Base-by-base conservation (phyloP, 2,888 invertebrate species). In the Masnerella sp. region DNA sequence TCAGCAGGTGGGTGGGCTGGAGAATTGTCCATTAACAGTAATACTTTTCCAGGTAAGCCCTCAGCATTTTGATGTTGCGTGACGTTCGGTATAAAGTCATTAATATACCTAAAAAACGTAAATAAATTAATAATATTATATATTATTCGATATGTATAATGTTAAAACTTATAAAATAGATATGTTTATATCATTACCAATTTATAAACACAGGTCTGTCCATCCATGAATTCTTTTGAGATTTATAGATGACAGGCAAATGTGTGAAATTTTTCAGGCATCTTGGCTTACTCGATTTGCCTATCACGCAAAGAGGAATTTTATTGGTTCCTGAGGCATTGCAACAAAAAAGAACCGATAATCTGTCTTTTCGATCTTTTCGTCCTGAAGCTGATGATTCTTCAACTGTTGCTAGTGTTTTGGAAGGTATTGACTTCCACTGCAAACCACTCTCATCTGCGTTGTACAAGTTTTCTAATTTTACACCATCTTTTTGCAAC, bases 181-280 rank as follows among this genome's bases (percentile, higher is more conserved):
- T n/a, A 40, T 40, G 1, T 17, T 40, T 42, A 8, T 30, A 9
- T 30, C 2, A 20, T 40, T 71, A 82, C 80, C 82, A 82, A 15
- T 78, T 69, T 3, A 18, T 17, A 54, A 80, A 81, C 25, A 81
- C 51, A 8, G 40, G 17, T 12, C 42, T 51, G 47, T 71, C 76
- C 79, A 83, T 81, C 81, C 81, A 81, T 0, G 81, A 79, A 36
- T 49, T 80, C 12, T 43, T 47, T 40, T 79, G 78, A 5, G 47
- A 17, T 64, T 73, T 76, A 43, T 77, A 78, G 2, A 43, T 32
- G 2, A 81, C 68, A 1, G 32, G 47, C 18, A 49, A 49, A 1
- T 11, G 36, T 5, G 51, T 49, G 2, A 75, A 51, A 47, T 78
- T 75, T 62, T 78, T 80, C 40, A 81, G 80, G 38, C 77, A 77